Base-by-base conservation (phyloP, 2,888 invertebrate genomes). In the Taphrorychus bicolor region DNA sequence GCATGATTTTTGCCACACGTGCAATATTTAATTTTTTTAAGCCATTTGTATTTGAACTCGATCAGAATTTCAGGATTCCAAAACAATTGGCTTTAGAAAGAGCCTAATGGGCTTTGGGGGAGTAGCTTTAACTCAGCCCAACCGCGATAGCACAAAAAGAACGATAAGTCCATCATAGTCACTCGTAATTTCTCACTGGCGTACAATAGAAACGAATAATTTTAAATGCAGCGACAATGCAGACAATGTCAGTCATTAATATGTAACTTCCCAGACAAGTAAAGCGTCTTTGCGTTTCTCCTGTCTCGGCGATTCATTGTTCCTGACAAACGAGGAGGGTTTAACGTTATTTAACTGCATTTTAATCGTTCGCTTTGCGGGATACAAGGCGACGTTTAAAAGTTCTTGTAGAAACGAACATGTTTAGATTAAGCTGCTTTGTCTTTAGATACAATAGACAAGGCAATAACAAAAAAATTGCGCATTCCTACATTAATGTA, bases 191-290 rank as follows among this genome's bases (percentile, higher is more conserved):
- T 45, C 45, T 45, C 17, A 23, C n/a, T 60, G 19, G 51, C 49
- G 67, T 57, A 68, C 68, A 68, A 68, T 68, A 51, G 68, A 52
- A 58, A 23, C 48, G 59, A 59, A 68, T 63, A 24, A 63, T 54
- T 57, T 63, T 63, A 68, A 68, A 68, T 63, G 59, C 68, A 62
- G 57, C 68, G 63, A 63, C 63, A 68, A 63, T 56, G 51, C 68
- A 68, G 65, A 66, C 65, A 66, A 68, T 68, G 68, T 68, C 59
- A 59, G 59, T 63, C 68, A 68, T 68, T 68, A 68, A 68, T 68
- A 63, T 68, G 68, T 63, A 68, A 63, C 63, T 59, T 63, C 59
- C 56, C 59, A 68, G 68, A 68, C 59, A 51, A 63, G 54, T 59
- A 63, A 62, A 68, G 59, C 62, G 59, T 59, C 63, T 68, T 59